These are phyloP conservation scores for Eurois occulta DNA, from an alignment of 2,888 invertebrate species.

Conservation along the genomic window DNA sequence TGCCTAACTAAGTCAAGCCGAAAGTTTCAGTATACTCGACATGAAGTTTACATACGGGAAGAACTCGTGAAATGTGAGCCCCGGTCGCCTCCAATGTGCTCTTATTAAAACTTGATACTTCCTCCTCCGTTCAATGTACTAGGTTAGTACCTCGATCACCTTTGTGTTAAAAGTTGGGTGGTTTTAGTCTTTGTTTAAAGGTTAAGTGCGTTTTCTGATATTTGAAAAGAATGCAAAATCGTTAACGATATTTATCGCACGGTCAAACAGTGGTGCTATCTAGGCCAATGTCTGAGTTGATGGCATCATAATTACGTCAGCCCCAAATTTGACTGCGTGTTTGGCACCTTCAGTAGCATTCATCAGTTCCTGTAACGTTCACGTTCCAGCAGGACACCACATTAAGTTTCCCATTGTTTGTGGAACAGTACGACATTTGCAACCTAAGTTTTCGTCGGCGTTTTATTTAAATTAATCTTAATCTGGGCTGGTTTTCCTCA, in stretches of 20 bases:
- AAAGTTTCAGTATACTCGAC: slow-evolving; percentile 54
- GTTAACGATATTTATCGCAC: neutral
- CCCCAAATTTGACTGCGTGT: neutral
- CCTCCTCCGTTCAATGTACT: neutral
- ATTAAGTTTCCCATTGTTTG: neutral
- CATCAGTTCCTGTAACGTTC: neutral
- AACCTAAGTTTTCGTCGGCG: neutral
- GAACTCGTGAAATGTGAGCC: slow-evolving; percentile 53
- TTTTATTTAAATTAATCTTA: neutral
- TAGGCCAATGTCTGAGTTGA: neutral
- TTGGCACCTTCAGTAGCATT: neutral
- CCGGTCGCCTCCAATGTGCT: slow-evolving; percentile 38
- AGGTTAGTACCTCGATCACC: slow-evolving; percentile 23
- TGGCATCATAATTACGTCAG: neutral
- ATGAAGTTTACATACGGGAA: slow-evolving; percentile 51
- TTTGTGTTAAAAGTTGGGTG: slow-evolving; percentile 13
- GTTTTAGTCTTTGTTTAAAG: neutral
- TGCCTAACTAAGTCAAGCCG: slow-evolving; percentile 37
- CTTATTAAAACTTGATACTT: slow-evolving; percentile 65
- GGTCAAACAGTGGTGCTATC: neutral
- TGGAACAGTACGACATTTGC: neutral
- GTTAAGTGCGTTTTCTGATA: no score
- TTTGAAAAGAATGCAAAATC: neutral
- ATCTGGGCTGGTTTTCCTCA: neutral
- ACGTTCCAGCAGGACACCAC: neutral